Evolutionary conservation across 2,888 invertebrate species (phyloP).

Genomic region (Lepeophtheirus nordmannii): DNA sequence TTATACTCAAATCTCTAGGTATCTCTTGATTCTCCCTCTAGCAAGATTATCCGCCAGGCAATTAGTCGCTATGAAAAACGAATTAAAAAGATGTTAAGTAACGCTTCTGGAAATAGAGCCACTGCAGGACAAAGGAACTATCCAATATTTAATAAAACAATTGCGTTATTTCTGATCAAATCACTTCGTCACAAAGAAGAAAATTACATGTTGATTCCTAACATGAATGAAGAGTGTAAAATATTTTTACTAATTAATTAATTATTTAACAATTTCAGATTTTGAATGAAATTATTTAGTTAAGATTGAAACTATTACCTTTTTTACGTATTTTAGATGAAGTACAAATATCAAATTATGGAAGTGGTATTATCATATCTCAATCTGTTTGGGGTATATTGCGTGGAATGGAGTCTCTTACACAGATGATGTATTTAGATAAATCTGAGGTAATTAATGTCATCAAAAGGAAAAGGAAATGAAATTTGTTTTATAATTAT

Average conservation of each 20-base stretch:
- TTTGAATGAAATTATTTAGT: background rate
- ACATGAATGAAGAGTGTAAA: slow-evolving; percentile 12
- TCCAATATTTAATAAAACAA: background rate
- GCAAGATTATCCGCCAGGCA: background rate
- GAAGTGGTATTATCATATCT: slow-evolving; percentile 32
- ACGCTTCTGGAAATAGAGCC: background rate
- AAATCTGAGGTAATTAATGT: background rate
- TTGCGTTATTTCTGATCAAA: background rate
- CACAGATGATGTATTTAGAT: slow-evolving; percentile 48
- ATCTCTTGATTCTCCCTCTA: background rate
- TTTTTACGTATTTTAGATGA: slow-evolving; percentile 29
- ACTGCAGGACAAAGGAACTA: background rate
- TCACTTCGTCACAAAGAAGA: background rate
- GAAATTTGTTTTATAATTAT: background rate
- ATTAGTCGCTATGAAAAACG: background rate
- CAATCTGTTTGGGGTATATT: slow-evolving; percentile 63
- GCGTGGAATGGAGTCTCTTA: slow-evolving; percentile 69
- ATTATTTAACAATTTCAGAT: background rate
- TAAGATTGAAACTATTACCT: background rate
- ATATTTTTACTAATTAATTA: background rate
- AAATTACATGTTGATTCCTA: background rate
- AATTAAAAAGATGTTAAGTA: background rate
- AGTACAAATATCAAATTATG: slow-evolving; percentile 31
- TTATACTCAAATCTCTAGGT: background rate
- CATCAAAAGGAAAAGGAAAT: too few relatives aligned